phyloP scores from a whole-genome alignment of 2,888 invertebrate species.

The Ennomos quercinarius region DNA sequence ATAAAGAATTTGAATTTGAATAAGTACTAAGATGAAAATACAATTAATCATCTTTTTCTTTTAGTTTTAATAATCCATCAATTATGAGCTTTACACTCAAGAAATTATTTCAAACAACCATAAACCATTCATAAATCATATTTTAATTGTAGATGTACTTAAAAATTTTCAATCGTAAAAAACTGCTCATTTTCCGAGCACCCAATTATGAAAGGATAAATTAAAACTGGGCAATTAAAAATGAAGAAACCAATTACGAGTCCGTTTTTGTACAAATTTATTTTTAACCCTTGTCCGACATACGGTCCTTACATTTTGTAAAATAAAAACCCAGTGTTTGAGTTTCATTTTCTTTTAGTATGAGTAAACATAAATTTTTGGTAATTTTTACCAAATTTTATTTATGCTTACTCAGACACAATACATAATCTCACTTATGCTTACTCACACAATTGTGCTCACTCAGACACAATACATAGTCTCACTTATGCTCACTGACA shows the following conservation, averaged over 20 bases:
- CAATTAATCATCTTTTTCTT: not conserved
- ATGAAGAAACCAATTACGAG: slow-evolving; percentile 29
- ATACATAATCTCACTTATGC: too few relatives aligned
- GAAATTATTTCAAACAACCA: not conserved
- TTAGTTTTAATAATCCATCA: slow-evolving; percentile 4
- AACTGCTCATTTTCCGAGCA: slow-evolving; percentile 14
- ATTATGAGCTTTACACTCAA: not conserved
- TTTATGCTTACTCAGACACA: too few relatives aligned
- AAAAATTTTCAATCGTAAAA: slow-evolving; percentile 18
- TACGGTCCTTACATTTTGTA: slow-evolving; percentile 20
- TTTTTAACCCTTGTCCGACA: slow-evolving; percentile 32
- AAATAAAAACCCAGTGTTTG: slow-evolving; percentile 22
- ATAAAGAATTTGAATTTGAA: too few relatives aligned
- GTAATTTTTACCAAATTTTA: too few relatives aligned
- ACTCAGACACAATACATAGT: too few relatives aligned
- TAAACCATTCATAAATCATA: slow-evolving; percentile 25
- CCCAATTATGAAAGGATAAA: slow-evolving; percentile 24
- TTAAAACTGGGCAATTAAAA: slow-evolving; percentile 24
- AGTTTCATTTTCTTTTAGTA: slow-evolving; percentile 26
- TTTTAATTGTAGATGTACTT: slow-evolving; percentile 15
- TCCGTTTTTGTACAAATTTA: slow-evolving; percentile 26
- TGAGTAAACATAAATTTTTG: not conserved
- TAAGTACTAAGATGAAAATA: not conserved
- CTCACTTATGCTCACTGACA: too few relatives aligned
- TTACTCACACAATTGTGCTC: too few relatives aligned